Evolutionary conservation across 1,140 invertebrate genomes (phyloP).

Genomic region (Lepidurus arcticus): DNA sequence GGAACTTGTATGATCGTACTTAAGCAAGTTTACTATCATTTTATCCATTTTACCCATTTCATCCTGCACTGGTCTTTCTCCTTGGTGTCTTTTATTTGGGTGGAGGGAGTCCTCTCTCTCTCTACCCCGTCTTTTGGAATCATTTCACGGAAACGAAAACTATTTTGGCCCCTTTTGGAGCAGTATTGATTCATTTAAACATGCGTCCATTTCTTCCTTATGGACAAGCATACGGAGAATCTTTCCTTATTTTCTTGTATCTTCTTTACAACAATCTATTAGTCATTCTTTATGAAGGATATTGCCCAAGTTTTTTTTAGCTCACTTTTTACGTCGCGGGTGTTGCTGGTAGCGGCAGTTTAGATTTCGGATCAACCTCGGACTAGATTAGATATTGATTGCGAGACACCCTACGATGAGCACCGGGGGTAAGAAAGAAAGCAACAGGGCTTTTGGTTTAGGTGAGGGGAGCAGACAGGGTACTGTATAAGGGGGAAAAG

Average conservation of each 20-base stretch:
- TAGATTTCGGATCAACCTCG: conserved; percentile 4
- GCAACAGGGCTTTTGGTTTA: background rate
- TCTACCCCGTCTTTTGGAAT: background rate
- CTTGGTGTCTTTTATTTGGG: background rate
- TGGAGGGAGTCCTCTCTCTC: background rate
- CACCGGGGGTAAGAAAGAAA: background rate
- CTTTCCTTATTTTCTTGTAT: no score
- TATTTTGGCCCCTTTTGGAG: background rate
- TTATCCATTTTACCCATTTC: background rate
- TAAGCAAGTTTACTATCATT: conserved; percentile 15
- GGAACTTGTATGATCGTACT: conserved; percentile 6
- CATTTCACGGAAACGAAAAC: background rate
- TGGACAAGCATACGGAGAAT: no score
- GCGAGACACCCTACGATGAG: background rate
- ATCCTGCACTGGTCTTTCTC: background rate
- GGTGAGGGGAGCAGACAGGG: background rate
- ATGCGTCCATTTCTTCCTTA: background rate
- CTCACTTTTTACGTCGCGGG: background rate
- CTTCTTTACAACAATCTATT: background rate
- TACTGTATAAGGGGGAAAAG: background rate
- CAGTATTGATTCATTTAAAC: conserved; percentile 9
- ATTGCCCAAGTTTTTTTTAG: background rate
- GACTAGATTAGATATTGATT: conserved; percentile 9
- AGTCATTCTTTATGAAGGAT: background rate
- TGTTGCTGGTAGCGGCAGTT: background rate